Base-by-base conservation (phyloP, 2,113 vertebrate species). In the Cyanocitta stelleri region DNA sequence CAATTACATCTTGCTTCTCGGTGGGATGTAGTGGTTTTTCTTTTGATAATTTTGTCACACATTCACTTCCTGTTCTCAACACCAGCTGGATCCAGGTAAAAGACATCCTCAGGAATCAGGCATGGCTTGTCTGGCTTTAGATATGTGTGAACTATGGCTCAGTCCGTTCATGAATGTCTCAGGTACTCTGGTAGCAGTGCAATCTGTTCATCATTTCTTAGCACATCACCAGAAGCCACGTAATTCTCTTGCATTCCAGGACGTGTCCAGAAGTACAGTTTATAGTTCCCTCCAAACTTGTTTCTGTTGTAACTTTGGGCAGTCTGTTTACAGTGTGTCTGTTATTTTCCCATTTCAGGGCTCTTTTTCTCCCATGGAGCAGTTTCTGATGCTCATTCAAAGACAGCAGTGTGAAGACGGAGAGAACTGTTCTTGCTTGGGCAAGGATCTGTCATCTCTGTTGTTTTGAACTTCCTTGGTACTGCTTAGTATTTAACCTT, bases 121-220 rank as follows among this genome's bases (percentile, higher is more conserved):
- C 22, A 3, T 21, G 46, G 49, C 33, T 75, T 52, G 11, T 59
- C 15, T 68, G 68, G 37, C 59, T 62, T 33, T 0, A 39, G 19
- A 9, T 58, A 35, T 49, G 13, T 62, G 62, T 49, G 35, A 14
- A 14, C 27, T 16, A 3, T 29, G 72, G 32, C 41, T 33, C 56
- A 56, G 56, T 23, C 35, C 23, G 32, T 52, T 43, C 3, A 1
- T 2, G 16, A 18, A 6, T 46, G 26, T 48, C 41, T 24, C 52
- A 52, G 52, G n/a, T 35, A 3, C 10, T 33, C 37, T n/a, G 30
- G 33, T 24, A 43, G 35, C 33, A 8, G 10, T 16, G 27, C 43
- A 43, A 5, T 30, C 56, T 71, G 0, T 11, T 69, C 0, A 1
- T 19, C 9, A 20, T 39, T 49, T 24, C 10, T 26, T 41, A 24